Percentiles rank a stretch among this genome's conserved stretches.
phyloP scores from a whole-genome alignment of 2,113 vertebrate genomes.

The Chaetodon auriga region DNA sequence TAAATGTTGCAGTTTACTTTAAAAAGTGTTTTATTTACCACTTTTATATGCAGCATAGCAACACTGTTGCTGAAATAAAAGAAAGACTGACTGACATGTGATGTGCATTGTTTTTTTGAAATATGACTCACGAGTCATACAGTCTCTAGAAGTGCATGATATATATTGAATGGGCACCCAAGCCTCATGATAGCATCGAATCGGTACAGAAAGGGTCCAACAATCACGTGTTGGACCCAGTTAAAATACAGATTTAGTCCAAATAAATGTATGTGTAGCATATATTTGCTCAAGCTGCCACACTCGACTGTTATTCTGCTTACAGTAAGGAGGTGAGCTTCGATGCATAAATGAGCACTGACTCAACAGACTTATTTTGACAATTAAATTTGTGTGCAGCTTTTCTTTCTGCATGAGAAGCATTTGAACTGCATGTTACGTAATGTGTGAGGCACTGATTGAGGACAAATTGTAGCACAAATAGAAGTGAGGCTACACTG shows the following conservation, averaged over 20 bases:
- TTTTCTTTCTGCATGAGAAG: constrained; percentile 46
- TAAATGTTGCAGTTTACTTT: no score
- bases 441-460: constrained; percentile 39
- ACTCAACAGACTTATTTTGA: constrained; percentile 36
- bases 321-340: background rate
- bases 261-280: background rate
- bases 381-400: constrained; percentile 1
- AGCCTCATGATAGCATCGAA: no score
- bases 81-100: no score
- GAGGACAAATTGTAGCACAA: constrained; percentile 28
- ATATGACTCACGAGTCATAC: no score
- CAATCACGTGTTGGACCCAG: background rate
- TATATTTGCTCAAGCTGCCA: background rate
- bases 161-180: no score
- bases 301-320: background rate
- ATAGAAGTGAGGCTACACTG: constrained; percentile 1
- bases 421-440: constrained; percentile 38
- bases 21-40: no score
- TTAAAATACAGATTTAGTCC: constrained; percentile 4
- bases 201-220: no score
- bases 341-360: constrained; percentile 15
- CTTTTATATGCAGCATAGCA: no score
- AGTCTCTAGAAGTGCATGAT: no score
- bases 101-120: no score
- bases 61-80: no score